Evolutionary conservation across 2,113 vertebrate species (phyloP).

Genomic region (Pandion haliaetus): DNA sequence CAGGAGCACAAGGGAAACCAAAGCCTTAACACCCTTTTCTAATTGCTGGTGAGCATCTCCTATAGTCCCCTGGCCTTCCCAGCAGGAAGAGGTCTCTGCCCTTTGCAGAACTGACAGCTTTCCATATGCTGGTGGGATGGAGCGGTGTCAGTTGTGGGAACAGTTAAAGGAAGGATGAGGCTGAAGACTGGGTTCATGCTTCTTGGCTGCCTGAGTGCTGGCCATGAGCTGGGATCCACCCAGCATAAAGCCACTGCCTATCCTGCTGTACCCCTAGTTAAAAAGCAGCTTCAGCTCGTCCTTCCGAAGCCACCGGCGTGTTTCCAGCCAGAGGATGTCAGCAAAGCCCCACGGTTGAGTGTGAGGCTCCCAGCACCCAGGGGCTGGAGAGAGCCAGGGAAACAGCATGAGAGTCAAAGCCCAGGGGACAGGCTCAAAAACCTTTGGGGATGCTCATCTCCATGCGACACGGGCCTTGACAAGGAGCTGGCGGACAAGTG

Average conservation of each 20-base stretch:
- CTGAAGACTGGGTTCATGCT: background rate
- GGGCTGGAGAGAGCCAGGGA: background rate
- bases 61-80: background rate
- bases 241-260: background rate
- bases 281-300: background rate
- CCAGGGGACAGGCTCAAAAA: background rate
- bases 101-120: background rate
- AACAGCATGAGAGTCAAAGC: too few relatives aligned
- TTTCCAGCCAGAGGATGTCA: constrained; percentile 10
- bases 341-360: background rate
- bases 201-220: background rate
- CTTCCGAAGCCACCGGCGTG: fast-evolving
- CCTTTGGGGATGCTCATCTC: fast-evolving
- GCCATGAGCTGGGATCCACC: fast-evolving
- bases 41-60: background rate
- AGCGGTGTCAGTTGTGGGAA: background rate
- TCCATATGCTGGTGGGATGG: background rate
- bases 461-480: fast-evolving
- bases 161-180: background rate
- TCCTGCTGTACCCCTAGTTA: too few relatives aligned
- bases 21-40: background rate
- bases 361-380: background rate
- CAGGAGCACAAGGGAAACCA: background rate
- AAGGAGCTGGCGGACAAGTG: background rate
- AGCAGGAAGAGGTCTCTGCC: background rate